These are phyloP conservation scores for Benitochromis conjunctus DNA, from an alignment of 2,113 vertebrate species.

Conservation along the genomic window DNA sequence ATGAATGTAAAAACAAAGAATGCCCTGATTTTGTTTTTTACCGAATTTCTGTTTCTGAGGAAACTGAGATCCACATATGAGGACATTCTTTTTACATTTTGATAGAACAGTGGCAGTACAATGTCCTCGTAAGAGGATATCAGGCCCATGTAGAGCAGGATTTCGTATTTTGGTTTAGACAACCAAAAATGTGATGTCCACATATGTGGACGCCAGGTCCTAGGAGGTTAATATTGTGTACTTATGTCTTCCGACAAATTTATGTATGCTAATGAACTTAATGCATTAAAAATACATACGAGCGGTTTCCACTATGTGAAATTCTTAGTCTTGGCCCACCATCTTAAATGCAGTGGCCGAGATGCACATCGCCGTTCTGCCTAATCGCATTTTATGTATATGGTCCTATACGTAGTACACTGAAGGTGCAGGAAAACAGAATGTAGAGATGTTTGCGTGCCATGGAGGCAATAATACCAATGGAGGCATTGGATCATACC, in stretches of 20 bases:
- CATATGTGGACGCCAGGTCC: no score
- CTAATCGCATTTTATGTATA: not conserved
- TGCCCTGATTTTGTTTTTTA: no score
- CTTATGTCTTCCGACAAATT: not conserved
- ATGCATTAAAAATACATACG: not conserved
- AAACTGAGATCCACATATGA: no score
- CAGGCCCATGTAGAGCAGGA: no score
- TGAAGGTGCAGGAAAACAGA: not conserved
- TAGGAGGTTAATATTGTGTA: not conserved
- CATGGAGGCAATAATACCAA: no score
- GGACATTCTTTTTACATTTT: no score
- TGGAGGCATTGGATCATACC: not conserved
- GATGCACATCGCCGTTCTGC: rapidly evolving
- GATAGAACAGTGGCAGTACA: no score
- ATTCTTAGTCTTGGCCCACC: not conserved
- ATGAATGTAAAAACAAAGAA: no score
- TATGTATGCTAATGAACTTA: not conserved
- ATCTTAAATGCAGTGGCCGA: not conserved
- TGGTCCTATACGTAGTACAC: not conserved
- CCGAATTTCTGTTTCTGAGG: no score
- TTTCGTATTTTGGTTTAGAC: no score
- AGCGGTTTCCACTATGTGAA: not conserved
- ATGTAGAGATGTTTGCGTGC: not conserved
- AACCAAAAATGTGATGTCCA: no score
- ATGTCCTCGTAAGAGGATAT: no score